These are phyloP conservation scores for Noctuana brunneofusca DNA, from an alignment of 2,888 invertebrate genomes.

Conservation along the genomic window DNA sequence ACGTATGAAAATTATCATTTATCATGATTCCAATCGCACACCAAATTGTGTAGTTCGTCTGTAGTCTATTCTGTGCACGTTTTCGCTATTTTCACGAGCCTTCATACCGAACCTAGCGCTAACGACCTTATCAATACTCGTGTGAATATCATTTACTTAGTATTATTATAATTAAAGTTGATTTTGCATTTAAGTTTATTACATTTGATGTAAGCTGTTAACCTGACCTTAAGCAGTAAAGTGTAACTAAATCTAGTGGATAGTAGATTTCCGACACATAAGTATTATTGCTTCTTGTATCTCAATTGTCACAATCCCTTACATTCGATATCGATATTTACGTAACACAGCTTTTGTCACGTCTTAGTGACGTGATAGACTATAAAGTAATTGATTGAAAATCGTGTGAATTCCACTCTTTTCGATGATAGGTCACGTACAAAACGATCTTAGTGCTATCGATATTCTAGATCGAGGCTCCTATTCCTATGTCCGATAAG, in stretches of 20 bases:
- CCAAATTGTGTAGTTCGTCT: no score
- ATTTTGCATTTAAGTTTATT: conserved; percentile 6
- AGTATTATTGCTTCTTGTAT: conserved; percentile 9
- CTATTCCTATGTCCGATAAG: neutral
- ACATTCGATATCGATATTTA: conserved; percentile 22
- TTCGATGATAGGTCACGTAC: conserved; percentile 27
- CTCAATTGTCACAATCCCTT: conserved; percentile 22
- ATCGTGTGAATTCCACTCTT: conserved; percentile 22
- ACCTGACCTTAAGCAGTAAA: neutral
- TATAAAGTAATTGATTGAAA: conserved; percentile 26
- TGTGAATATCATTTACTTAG: neutral
- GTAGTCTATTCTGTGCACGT: no score
- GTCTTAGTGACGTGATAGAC: conserved; percentile 14
- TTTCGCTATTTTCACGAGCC: no score
- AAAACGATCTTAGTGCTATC: neutral
- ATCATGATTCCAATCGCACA: no score
- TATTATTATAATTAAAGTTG: neutral
- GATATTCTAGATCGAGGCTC: conserved; percentile 43
- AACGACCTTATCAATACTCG: no score
- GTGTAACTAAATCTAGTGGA: conserved; percentile 6
- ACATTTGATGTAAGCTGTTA: neutral
- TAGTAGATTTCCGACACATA: conserved; percentile 12
- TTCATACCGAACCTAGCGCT: neutral
- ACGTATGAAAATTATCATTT: no score
- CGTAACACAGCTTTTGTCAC: conserved; percentile 21